Percentiles rank a stretch among this genome's conserved stretches.
These are phyloP conservation scores for Mastomys natalensis DNA, from an alignment of 2,113 vertebrate genomes.

Conservation along the genomic window DNA sequence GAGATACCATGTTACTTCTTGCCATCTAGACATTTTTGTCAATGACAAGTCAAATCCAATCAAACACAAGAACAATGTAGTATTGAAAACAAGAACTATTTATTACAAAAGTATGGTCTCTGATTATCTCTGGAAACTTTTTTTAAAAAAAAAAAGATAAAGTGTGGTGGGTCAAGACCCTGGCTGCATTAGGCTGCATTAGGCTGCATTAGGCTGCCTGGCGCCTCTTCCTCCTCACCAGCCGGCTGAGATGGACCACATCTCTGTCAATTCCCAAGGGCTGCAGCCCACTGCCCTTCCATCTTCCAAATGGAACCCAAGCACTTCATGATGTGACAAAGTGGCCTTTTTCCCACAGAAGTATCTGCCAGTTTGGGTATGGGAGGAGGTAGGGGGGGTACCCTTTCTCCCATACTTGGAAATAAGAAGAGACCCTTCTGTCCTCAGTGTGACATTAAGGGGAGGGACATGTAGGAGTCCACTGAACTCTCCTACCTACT, in stretches of 20 bases:
- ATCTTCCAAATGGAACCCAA: background rate
- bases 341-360: background rate
- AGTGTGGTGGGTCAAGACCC: slow-evolving; percentile 63
- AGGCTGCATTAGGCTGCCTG: slow-evolving; percentile 16
- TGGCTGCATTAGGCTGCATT: background rate
- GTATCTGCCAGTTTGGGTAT: background rate
- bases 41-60: slow-evolving; percentile 53
- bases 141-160: slow-evolving; percentile 71
- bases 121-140: slow-evolving; percentile 50
- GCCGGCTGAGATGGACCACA: background rate
- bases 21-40: slow-evolving; percentile 11
- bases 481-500: background rate
- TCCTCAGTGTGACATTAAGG: background rate
- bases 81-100: slow-evolving; percentile 82
- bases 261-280: background rate
- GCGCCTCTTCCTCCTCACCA: slow-evolving; percentile 38
- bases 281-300: background rate
- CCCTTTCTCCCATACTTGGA: background rate
- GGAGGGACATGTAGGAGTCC: background rate
- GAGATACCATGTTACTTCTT: background rate
- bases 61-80: slow-evolving; percentile 50
- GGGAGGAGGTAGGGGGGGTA: background rate
- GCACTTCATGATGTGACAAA: too few species aligned
- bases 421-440: background rate
- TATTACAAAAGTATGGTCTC: slow-evolving; percentile 85